Conservation (phyloP, 2,888 invertebrate species). For the Ochropleura leucogaster region DNA sequence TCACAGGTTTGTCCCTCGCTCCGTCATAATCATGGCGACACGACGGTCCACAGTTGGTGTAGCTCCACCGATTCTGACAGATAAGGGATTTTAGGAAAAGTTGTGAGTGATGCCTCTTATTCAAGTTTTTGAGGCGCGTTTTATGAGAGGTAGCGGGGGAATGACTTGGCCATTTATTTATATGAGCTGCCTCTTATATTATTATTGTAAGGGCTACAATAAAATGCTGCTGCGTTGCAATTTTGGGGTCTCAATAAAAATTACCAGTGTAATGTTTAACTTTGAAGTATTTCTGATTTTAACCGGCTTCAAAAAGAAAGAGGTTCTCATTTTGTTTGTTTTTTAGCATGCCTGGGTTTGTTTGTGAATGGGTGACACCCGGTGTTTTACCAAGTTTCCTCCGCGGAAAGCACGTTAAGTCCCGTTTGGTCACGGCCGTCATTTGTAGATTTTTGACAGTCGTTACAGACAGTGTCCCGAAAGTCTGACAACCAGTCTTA, state of each 20-base stretch:
- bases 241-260: background rate
- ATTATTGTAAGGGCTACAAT: background rate
- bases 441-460: too few species aligned
- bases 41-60: constrained; percentile 79
- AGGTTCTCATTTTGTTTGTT: too few species aligned
- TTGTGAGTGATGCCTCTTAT: constrained; percentile 85
- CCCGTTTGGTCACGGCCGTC: too few species aligned
- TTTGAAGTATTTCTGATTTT: background rate
- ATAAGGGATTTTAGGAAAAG: constrained; percentile 86
- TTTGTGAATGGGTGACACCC: too few species aligned
- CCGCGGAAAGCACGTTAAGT: too few species aligned
- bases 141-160: constrained; percentile 51
- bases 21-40: constrained; percentile 59
- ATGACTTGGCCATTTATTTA: background rate
- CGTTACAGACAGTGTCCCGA: too few species aligned
- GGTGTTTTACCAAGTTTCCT: too few species aligned
- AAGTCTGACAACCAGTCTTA: too few species aligned
- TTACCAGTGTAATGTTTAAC: background rate
- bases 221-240: background rate
- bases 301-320: background rate
- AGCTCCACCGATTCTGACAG: constrained; percentile 83
- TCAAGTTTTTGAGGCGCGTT: constrained; percentile 66
- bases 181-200: background rate
- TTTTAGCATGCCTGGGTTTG: too few species aligned
- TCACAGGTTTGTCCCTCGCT: constrained; percentile 52